These are phyloP conservation scores for Xestia rhomboidea DNA, from an alignment of 2,888 invertebrate genomes.

Conservation along the genomic window DNA sequence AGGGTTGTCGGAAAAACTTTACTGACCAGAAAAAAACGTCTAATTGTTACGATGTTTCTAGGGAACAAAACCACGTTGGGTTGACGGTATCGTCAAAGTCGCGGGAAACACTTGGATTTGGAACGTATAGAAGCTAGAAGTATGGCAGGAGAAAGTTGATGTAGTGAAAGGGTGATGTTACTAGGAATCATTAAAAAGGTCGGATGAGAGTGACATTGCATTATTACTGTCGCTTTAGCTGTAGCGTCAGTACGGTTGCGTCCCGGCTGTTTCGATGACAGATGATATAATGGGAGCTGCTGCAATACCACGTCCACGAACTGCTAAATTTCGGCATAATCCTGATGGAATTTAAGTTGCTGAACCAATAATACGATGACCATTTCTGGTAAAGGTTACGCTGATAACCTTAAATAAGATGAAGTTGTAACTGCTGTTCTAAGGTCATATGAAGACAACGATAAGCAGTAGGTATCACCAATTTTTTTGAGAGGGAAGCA, in stretches of 20 bases:
- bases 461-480: background rate
- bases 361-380: background rate
- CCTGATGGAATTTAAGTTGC: background rate
- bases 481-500: background rate
- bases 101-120: background rate
- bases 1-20: conserved; percentile 59
- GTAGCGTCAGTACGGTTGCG: background rate
- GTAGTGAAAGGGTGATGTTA: background rate
- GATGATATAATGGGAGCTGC: background rate
- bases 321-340: background rate
- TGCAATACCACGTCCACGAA: background rate
- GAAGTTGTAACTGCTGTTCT: too few species aligned
- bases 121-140: background rate
- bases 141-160: background rate
- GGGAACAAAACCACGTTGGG: too few species aligned
- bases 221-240: background rate
- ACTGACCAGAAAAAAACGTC: background rate
- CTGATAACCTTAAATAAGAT: too few species aligned
- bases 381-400: too few species aligned
- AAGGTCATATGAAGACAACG: too few species aligned
- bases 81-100: background rate
- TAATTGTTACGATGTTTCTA: background rate
- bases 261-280: background rate
- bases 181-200: background rate
- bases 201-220: background rate